Evolutionary conservation across 2,888 invertebrate species (phyloP).

Genomic region (Oeneis ivallda): DNA sequence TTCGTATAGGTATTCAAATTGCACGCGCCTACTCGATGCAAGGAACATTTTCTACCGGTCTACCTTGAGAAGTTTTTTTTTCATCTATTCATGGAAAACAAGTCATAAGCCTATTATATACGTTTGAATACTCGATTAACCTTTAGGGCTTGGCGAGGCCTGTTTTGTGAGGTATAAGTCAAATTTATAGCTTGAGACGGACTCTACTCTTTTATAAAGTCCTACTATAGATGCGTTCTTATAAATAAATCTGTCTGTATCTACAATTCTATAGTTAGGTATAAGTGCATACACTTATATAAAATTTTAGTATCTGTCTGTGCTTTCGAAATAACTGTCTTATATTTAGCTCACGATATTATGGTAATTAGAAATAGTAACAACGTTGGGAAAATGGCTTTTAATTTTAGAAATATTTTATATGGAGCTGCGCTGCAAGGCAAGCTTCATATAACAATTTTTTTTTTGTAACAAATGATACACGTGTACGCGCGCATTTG

Average conservation of each 20-base stretch:
- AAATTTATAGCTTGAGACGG: conserved; percentile 17
- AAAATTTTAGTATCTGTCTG: too few relatives aligned
- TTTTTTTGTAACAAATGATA: too few relatives aligned
- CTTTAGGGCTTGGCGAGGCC: conserved; percentile 26
- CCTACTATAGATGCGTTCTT: neutral
- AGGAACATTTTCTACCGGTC: conserved; percentile 35
- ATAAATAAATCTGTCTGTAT: neutral
- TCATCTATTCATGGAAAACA: conserved; percentile 36
- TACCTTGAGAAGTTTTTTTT: conserved; percentile 36
- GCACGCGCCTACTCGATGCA: conserved; percentile 19
- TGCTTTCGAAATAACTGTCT: too few relatives aligned
- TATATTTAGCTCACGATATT: too few relatives aligned
- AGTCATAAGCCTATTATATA: conserved; percentile 34
- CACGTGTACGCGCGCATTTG: too few relatives aligned
- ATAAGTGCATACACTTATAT: too few relatives aligned
- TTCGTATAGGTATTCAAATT: neutral
- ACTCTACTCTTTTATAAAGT: neutral
- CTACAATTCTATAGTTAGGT: neutral
- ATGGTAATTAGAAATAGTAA: too few relatives aligned
- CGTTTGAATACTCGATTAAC: conserved; percentile 36
- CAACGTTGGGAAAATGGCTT: too few relatives aligned
- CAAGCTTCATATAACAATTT: too few relatives aligned
- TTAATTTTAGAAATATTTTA: too few relatives aligned
- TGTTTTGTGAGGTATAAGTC: conserved; percentile 23
- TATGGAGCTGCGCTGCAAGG: too few relatives aligned